Conservation (phyloP, 2,797 vertebrate genomes). For the Toxotes lorentzi region DNA sequence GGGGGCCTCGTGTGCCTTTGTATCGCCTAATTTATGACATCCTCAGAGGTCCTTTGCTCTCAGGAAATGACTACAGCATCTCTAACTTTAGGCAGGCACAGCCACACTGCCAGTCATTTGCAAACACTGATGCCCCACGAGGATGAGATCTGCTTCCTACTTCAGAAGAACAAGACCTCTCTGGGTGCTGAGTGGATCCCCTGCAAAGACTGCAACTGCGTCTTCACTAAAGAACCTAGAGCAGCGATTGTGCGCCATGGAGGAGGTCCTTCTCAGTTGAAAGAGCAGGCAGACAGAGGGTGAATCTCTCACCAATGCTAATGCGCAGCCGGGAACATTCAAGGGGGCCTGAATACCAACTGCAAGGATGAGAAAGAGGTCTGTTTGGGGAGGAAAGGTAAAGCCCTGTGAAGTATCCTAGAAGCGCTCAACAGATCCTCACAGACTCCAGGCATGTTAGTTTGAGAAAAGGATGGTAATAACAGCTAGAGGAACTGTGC, state of each 20-base stretch:
- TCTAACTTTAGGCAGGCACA: conserved; percentile 69
- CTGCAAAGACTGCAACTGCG: conserved; percentile 49
- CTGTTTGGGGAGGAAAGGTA: conserved; percentile 74
- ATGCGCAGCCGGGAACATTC: conserved; percentile 70
- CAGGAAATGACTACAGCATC: conserved; percentile 66
- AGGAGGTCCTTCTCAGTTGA: conserved; percentile 69
- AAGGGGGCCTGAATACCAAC: conserved; percentile 71
- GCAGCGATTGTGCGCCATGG: conserved; percentile 53
- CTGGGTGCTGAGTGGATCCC: conserved; percentile 61
- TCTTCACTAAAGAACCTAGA: conserved; percentile 55
- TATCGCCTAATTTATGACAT: conserved; percentile 74
- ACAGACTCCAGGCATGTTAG: conserved; percentile 69
- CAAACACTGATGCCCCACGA: conserved; percentile 72
- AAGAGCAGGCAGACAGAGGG: conserved; percentile 58
- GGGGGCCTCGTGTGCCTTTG: conserved; percentile 56
- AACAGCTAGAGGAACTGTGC: conserved; percentile 73
- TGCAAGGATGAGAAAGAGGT: conserved; percentile 69
- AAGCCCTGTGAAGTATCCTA: conserved; percentile 71
- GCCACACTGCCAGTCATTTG: conserved; percentile 74
- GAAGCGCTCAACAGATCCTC: conserved; percentile 72
- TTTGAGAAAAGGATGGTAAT: conserved; percentile 76
- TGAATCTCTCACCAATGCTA: conserved; percentile 74
- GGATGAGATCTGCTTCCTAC: conserved; percentile 61
- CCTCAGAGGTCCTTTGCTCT: conserved; percentile 66
- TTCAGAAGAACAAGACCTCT: conserved; percentile 63